Percentiles rank a stretch among this genome's conserved stretches.
These are phyloP conservation scores for Plebejus argus DNA, from an alignment of 2,888 invertebrate genomes.

Conservation along the genomic window DNA sequence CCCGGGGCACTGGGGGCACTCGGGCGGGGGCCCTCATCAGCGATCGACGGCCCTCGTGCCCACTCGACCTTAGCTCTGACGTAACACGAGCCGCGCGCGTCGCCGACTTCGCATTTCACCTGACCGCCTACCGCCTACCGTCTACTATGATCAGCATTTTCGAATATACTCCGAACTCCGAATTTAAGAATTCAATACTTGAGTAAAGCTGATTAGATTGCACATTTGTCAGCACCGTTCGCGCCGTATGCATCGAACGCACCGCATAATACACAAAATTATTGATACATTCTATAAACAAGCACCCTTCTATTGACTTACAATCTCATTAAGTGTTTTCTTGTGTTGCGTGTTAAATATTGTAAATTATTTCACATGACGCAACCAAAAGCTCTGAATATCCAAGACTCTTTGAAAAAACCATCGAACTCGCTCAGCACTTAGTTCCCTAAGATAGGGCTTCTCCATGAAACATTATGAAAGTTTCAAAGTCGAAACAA, in stretches of 20 bases:
- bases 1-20: conserved; percentile 6
- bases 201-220: too few relatives aligned
- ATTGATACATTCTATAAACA: too few relatives aligned
- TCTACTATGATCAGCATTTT: neutral
- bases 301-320: too few relatives aligned
- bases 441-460: neutral
- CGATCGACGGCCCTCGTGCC: conserved; percentile 47
- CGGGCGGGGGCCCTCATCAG: conserved; percentile 44
- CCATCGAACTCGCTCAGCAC: neutral
- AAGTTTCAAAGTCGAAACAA: neutral
- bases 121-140: conserved; percentile 9
- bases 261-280: too few relatives aligned
- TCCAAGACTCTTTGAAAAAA: neutral
- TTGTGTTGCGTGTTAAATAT: too few relatives aligned
- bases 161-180: neutral
- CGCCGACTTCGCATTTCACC: conserved; percentile 37
- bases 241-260: too few relatives aligned
- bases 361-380: too few relatives aligned
- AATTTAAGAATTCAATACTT: too few relatives aligned
- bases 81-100: conserved; percentile 39
- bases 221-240: too few relatives aligned
- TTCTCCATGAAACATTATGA: neutral
- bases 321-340: too few relatives aligned
- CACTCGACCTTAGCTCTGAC: conserved; percentile 46
- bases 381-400: too few relatives aligned